Evolutionary conservation across 2,113 vertebrate genomes (phyloP).

Genomic region (Misgurnus mizolepis): DNA sequence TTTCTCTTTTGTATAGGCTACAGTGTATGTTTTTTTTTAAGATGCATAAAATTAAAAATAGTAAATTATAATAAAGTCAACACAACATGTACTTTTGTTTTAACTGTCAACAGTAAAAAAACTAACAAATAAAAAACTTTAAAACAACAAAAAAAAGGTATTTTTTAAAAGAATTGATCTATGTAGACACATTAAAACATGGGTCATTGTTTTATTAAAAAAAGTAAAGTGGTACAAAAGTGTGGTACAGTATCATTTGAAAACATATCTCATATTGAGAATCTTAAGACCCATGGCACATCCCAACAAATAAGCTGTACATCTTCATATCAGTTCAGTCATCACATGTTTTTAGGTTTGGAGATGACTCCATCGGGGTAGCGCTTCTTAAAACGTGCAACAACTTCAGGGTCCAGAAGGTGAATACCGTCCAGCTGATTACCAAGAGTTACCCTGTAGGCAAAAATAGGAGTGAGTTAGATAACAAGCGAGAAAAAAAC

Average conservation of each 20-base stretch:
- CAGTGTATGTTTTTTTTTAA: background rate
- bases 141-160: background rate
- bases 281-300: conserved; percentile 15
- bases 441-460: conserved; percentile 85
- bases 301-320: background rate
- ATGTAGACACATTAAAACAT: background rate
- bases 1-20: conserved; percentile 14
- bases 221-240: conserved; percentile 4
- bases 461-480: background rate
- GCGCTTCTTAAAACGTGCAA: conserved; percentile 86
- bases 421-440: conserved; percentile 93
- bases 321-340: conserved; percentile 8
- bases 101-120: background rate
- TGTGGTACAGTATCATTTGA: background rate
- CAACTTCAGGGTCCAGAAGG: conserved; percentile 88
- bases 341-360: conserved; percentile 85
- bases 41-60: background rate
- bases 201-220: conserved; percentile 5
- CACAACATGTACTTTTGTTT: background rate
- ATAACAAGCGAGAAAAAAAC: background rate
- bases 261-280: background rate
- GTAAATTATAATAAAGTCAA: background rate
- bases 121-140: background rate
- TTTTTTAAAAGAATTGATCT: background rate
- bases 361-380: conserved; percentile 91